phyloP scores from a whole-genome alignment of 1,140 invertebrate species.

The Megalopta genalis region DNA sequence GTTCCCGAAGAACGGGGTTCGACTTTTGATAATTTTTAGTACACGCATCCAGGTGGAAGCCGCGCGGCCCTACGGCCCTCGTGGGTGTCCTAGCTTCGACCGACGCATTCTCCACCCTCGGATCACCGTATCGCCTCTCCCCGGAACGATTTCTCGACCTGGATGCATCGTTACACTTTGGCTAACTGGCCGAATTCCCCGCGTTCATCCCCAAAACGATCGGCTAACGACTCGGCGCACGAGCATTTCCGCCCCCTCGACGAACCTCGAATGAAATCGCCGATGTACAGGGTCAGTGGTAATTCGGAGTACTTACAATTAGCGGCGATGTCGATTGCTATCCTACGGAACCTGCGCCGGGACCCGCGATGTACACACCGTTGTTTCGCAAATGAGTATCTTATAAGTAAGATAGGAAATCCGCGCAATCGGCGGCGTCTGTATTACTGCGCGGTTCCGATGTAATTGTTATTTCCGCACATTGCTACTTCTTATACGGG shows the following conservation, averaged over 20 bases:
- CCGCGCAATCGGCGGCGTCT: too few species aligned
- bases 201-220: slow-evolving; percentile 68
- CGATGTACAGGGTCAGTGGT: slow-evolving; percentile 53
- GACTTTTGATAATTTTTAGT: slow-evolving; percentile 54
- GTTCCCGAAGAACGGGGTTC: slow-evolving; percentile 45
- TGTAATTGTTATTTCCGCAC: neutral
- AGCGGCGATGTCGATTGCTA: slow-evolving; percentile 55
- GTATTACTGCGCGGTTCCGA: too few species aligned
- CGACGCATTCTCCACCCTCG: slow-evolving; percentile 49
- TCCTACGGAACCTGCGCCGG: slow-evolving; percentile 39
- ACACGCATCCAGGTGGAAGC: slow-evolving; percentile 41
- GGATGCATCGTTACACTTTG: slow-evolving; percentile 73
- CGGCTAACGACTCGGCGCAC: slow-evolving; percentile 68
- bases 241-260: slow-evolving; percentile 57
- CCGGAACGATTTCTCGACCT: slow-evolving; percentile 62
- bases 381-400: slow-evolving; percentile 13
- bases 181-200: slow-evolving; percentile 70
- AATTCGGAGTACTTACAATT: slow-evolving; percentile 53
- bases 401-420: too few species aligned
- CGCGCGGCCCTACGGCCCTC: slow-evolving; percentile 62
- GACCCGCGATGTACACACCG: slow-evolving; percentile 10
- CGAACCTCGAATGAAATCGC: slow-evolving; percentile 59
- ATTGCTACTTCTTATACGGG: too few species aligned
- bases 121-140: slow-evolving; percentile 63
- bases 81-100: slow-evolving; percentile 66